Percentiles rank a stretch among this genome's conserved stretches.
Conservation (phyloP, 2,797 vertebrate genomes). For the Halcyon chelicuti region DNA sequence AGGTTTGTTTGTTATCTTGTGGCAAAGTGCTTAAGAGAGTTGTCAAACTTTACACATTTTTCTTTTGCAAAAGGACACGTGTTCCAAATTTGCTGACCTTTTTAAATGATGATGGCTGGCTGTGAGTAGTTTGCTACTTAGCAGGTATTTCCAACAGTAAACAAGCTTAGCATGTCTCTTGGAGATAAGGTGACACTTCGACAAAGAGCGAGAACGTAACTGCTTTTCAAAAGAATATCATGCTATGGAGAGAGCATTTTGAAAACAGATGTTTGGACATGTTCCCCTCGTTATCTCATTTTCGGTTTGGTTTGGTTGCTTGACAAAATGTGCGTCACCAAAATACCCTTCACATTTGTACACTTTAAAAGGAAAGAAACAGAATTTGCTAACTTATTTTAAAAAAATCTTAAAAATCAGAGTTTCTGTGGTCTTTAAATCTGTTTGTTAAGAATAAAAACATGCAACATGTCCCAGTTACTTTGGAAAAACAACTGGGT, state of each 20-base stretch:
- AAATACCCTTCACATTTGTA: fast-evolving
- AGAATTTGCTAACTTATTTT: not conserved
- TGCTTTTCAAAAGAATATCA: not conserved
- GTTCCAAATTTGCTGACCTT: not conserved
- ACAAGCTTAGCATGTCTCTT: not conserved
- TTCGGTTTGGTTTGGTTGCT: not conserved
- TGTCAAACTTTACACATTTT: not conserved
- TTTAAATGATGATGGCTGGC: not conserved
- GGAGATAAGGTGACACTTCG: not conserved
- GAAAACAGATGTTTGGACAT: not conserved
- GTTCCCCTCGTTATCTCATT: not conserved
- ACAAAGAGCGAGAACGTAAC: not conserved
- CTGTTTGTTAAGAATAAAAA: not conserved
- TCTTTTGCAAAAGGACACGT: not conserved
- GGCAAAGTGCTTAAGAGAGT: too few species aligned
- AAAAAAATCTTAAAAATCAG: not conserved
- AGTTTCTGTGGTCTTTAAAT: not conserved
- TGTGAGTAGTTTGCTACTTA: not conserved
- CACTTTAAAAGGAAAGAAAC: not conserved
- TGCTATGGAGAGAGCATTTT: not conserved
- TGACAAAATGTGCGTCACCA: not conserved
- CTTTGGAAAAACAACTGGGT: not conserved
- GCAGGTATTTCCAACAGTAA: not conserved
- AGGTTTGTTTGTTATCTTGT: too few species aligned
- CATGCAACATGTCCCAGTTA: fast-evolving